A percentile compares a stretch with the other conserved stretches of the same genome.
Evolutionary conservation across 2,888 invertebrate genomes (phyloP).

Genomic region (Metallyticus violacea): DNA sequence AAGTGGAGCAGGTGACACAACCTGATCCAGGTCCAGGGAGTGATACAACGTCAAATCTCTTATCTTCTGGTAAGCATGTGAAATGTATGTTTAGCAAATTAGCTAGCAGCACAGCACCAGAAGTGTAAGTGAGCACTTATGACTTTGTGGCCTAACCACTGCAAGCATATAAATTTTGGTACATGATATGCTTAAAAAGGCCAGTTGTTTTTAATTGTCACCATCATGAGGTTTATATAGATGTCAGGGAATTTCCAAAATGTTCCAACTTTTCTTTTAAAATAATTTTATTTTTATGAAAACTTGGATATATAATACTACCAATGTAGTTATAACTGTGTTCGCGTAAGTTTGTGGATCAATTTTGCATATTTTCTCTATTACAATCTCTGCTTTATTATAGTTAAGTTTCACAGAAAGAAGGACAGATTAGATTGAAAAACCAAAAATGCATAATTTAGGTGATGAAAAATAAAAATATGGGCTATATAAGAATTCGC

Average conservation of each 20-base stretch:
- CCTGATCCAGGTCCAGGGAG: conserved; percentile 49
- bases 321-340: no score
- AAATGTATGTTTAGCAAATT: neutral
- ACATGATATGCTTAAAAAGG: neutral
- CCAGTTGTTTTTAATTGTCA: neutral
- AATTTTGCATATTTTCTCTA: no score
- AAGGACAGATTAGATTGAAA: no score
- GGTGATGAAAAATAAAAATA: no score
- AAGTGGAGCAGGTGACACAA: conserved; percentile 60
- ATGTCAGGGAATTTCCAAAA: neutral
- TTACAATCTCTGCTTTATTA: no score
- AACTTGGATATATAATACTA: no score
- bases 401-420: no score
- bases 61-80: conserved; percentile 62
- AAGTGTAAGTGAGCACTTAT: neutral
- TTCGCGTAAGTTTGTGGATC: no score
- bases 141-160: neutral
- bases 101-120: neutral
- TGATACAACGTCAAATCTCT: conserved; percentile 58
- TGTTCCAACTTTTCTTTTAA: neutral
- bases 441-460: no score
- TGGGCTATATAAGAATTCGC: no score
- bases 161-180: neutral
- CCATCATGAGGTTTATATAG: neutral
- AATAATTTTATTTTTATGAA: no score